Conservation (phyloP, 2,888 invertebrate genomes). For the Drosophila algonquin region DNA sequence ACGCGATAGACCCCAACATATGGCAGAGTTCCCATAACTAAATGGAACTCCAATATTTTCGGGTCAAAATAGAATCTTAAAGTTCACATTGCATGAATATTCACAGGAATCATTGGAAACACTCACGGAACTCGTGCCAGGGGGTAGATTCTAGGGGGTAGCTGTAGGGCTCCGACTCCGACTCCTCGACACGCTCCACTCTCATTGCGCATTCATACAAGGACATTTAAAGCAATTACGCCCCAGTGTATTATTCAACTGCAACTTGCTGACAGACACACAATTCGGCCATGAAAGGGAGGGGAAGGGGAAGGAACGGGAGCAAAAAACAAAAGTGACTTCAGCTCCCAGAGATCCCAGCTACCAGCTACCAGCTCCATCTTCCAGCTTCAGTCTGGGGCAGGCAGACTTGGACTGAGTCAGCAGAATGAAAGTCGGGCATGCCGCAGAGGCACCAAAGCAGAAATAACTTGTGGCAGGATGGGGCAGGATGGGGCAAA, state of each 20-base stretch:
- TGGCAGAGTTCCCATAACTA: constrained; percentile 18
- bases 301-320: neutral
- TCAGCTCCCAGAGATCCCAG: constrained; percentile 20
- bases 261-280: constrained; percentile 76
- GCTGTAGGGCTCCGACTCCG: neutral
- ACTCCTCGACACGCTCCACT: constrained; percentile 30
- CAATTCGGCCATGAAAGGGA: constrained; percentile 43
- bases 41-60: constrained; percentile 9
- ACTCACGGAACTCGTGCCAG: constrained; percentile 27
- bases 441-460: constrained; percentile 75
- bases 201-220: constrained; percentile 70
- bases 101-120: neutral
- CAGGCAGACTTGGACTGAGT: constrained; percentile 54
- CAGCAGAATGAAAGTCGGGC: constrained; percentile 61
- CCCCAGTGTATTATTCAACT: constrained; percentile 74
- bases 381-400: constrained; percentile 7
- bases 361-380: constrained; percentile 7
- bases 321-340: constrained; percentile 71
- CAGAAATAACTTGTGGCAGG: constrained; percentile 73
- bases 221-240: constrained; percentile 79
- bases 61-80: constrained; percentile 13
- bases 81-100: constrained; percentile 11
- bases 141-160: neutral
- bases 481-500: neutral
- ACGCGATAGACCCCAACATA: constrained; percentile 19